Conservation (phyloP, 2,888 invertebrate genomes). For the Acanthoscelides obtectus region DNA sequence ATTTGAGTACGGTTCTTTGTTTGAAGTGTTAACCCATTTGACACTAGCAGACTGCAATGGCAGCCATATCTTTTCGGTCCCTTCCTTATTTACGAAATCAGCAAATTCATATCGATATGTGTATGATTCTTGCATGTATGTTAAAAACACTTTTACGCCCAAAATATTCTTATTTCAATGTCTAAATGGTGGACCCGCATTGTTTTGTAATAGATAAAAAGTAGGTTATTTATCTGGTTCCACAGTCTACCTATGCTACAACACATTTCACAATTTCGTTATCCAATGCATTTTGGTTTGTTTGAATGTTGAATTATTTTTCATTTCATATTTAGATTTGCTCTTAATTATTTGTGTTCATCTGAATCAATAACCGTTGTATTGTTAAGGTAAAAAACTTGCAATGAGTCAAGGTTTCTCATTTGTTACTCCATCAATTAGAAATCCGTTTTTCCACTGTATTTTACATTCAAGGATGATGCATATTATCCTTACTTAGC, state of each 20-base stretch:
- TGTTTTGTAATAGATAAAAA: slow-evolving; percentile 37
- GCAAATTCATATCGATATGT: slow-evolving; percentile 1
- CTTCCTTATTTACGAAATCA: slow-evolving; percentile 23
- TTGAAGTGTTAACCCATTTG: slow-evolving; percentile 24
- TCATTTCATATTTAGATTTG: neutral
- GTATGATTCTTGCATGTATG: slow-evolving; percentile 6
- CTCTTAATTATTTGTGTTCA: too few relatives aligned
- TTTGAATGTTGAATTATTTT: neutral
- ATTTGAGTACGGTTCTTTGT: slow-evolving; percentile 17
- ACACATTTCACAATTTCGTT: slow-evolving; percentile 37
- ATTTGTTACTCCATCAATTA: neutral
- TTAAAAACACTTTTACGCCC: slow-evolving; percentile 20
- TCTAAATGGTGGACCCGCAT: slow-evolving; percentile 18
- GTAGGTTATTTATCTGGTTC: slow-evolving; percentile 43
- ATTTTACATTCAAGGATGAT: slow-evolving; percentile 13
- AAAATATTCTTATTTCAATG: slow-evolving; percentile 20
- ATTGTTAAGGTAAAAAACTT: neutral
- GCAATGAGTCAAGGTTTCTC: slow-evolving; percentile 2
- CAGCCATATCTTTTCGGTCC: slow-evolving; percentile 31
- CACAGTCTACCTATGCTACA: slow-evolving; percentile 18
- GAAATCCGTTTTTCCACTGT: neutral
- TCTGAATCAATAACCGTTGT: too few relatives aligned
- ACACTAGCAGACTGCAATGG: slow-evolving; percentile 30
- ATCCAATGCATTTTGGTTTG: slow-evolving; percentile 2
- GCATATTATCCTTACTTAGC: neutral